These are phyloP conservation scores for Pyrrhosoma nymphula DNA, from an alignment of 2,888 invertebrate genomes.

Conservation along the genomic window DNA sequence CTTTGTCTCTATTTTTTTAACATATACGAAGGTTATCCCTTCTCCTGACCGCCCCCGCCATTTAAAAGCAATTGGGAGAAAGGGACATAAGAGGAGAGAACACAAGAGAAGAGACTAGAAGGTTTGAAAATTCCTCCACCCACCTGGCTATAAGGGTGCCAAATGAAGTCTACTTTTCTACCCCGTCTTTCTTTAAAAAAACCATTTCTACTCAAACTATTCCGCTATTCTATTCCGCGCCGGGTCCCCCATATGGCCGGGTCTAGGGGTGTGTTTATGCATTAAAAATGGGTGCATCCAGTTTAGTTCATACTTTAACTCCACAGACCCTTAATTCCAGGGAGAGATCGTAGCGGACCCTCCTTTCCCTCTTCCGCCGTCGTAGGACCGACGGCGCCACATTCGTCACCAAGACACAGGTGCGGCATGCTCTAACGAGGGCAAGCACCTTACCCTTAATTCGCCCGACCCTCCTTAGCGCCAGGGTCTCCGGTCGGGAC, in stretches of 20 bases:
- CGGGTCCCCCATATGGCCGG: conserved; percentile 20
- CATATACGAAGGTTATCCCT: background rate
- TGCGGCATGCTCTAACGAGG: background rate
- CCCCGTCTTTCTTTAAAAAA: background rate
- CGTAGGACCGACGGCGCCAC: conserved; percentile 54
- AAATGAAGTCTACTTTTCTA: background rate
- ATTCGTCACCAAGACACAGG: background rate
- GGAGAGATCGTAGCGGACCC: too few relatives aligned
- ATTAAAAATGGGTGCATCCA: conserved; percentile 6
- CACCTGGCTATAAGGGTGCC: background rate
- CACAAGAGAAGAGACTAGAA: background rate
- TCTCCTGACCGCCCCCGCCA: background rate
- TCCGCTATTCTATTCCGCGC: background rate
- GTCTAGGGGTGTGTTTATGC: conserved; percentile 9
- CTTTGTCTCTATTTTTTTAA: background rate
- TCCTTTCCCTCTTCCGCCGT: background rate
- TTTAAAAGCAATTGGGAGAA: background rate
- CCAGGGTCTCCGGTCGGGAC: background rate
- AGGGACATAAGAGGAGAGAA: too few relatives aligned
- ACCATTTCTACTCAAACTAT: background rate
- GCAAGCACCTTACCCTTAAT: background rate
- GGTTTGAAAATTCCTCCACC: background rate
- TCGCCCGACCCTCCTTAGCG: background rate
- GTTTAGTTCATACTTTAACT: background rate
- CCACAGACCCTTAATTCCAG: background rate